phyloP scores from a whole-genome alignment of 1,140 invertebrate genomes.

The Xylocopa sonorina region DNA sequence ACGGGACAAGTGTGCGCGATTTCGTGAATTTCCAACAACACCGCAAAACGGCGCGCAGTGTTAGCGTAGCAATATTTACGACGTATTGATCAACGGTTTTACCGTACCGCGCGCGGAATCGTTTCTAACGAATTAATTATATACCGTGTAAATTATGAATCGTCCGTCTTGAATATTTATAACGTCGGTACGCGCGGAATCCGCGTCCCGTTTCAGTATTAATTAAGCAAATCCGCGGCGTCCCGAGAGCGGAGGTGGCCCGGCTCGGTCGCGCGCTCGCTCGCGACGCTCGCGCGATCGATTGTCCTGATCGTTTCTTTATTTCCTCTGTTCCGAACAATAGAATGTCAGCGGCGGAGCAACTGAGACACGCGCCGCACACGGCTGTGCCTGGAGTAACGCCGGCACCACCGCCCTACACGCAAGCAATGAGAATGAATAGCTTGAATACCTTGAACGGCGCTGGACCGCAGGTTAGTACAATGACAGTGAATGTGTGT shows the following conservation, averaged over 20 bases:
- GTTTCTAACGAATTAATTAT: conserved; percentile 43
- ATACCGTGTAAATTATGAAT: conserved; percentile 41
- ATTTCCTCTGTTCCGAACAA: conserved; percentile 55
- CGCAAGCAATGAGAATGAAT: conserved; percentile 81
- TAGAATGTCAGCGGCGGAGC: conserved; percentile 82
- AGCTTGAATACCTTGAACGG: conserved; percentile 82
- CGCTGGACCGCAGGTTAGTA: conserved; percentile 81
- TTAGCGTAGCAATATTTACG: conserved; percentile 25
- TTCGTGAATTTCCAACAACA: neutral
- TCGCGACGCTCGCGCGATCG: neutral
- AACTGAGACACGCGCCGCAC: conserved; percentile 83
- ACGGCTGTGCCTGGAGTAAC: conserved; percentile 90
- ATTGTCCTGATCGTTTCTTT: conserved; percentile 35
- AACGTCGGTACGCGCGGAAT: neutral
- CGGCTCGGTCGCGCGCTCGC: too few relatives aligned
- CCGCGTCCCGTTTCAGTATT: conserved; percentile 22
- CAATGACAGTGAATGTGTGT: conserved; percentile 60
- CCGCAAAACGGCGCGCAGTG: neutral
- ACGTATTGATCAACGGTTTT: conserved; percentile 36
- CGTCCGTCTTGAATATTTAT: conserved; percentile 44
- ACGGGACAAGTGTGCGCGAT: too few relatives aligned
- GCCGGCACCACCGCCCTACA: conserved; percentile 90
- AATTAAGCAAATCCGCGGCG: conserved; percentile 7
- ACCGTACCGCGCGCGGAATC: neutral
- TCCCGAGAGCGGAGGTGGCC: too few relatives aligned